Conservation (phyloP, 2,113 vertebrate genomes). For the Thomomys bottae region DNA sequence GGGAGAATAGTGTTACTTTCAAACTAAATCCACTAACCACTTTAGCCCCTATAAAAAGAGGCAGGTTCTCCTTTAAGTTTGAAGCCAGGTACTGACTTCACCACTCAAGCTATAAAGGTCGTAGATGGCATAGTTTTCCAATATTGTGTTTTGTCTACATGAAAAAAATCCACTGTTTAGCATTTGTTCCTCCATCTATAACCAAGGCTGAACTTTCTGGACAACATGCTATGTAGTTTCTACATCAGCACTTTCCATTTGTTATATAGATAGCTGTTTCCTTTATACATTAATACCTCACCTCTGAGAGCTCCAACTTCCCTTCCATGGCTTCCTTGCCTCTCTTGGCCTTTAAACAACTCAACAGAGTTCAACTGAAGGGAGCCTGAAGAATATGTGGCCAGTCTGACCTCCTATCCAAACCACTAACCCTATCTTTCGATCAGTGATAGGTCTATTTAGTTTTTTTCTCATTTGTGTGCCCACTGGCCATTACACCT, state of each 20-base stretch:
- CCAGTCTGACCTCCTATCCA: not conserved
- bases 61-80: not conserved
- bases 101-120: not conserved
- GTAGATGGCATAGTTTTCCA: no score
- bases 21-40: not conserved
- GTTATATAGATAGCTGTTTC: no score
- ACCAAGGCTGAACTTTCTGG: not conserved
- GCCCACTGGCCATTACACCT: no score
- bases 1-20: not conserved
- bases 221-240: not conserved
- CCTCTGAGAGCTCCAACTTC: not conserved
- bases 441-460: not conserved
- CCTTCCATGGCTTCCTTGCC: not conserved
- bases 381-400: not conserved
- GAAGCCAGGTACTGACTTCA: not conserved
- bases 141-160: not conserved
- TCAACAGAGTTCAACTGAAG: not conserved
- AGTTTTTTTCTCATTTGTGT: not conserved
- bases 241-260: not conserved
- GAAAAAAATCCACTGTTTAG: not conserved
- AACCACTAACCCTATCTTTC: not conserved
- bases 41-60: not conserved
- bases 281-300: not conserved
- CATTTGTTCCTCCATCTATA: not conserved
- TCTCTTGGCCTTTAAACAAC: not conserved